Evolutionary conservation across 1,140 invertebrate species (phyloP).

Genomic region (Lordiphosa clarofinis): DNA sequence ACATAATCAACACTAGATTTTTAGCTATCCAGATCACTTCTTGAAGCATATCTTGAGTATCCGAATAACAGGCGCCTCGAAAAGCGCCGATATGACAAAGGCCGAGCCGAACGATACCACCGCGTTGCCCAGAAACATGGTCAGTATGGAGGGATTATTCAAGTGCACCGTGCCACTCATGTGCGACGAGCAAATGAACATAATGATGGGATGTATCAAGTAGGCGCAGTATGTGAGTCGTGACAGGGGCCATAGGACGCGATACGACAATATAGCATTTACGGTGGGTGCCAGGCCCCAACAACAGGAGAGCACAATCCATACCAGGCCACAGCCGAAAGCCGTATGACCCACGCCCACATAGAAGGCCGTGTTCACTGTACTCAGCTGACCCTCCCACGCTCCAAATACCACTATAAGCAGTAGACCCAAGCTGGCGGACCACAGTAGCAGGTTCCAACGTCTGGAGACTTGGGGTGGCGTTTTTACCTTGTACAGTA

Average conservation of each 20-base stretch:
- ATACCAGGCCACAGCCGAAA: slow-evolving; percentile 88
- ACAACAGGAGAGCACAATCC: slow-evolving; percentile 90
- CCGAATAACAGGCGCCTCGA: slow-evolving; percentile 89
- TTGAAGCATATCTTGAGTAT: slow-evolving; percentile 85
- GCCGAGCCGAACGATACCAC: slow-evolving; percentile 88
- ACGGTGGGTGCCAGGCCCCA: slow-evolving; percentile 87
- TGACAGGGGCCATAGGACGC: slow-evolving; percentile 90
- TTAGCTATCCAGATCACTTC: slow-evolving; percentile 35
- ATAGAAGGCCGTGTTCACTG: slow-evolving; percentile 85
- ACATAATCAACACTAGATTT: slow-evolving; percentile 11
- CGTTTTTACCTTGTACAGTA: slow-evolving; percentile 86
- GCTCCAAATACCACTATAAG: slow-evolving; percentile 88
- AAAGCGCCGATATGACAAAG: slow-evolving; percentile 87
- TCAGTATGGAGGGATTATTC: slow-evolving; percentile 86
- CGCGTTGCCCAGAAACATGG: slow-evolving; percentile 88
- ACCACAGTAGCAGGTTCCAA: slow-evolving; percentile 83
- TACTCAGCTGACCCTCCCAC: slow-evolving; percentile 85
- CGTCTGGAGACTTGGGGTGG: slow-evolving; percentile 84
- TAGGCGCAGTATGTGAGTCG: slow-evolving; percentile 95
- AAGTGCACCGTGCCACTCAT: slow-evolving; percentile 89
- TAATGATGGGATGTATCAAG: slow-evolving; percentile 92
- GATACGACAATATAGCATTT: slow-evolving; percentile 88
- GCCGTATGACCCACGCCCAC: slow-evolving; percentile 84
- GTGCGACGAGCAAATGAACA: slow-evolving; percentile 87
- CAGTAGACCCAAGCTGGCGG: slow-evolving; percentile 82